These are phyloP conservation scores for Ctenosaura bakeri DNA, from an alignment of 2,797 vertebrate species.

Conservation along the genomic window DNA sequence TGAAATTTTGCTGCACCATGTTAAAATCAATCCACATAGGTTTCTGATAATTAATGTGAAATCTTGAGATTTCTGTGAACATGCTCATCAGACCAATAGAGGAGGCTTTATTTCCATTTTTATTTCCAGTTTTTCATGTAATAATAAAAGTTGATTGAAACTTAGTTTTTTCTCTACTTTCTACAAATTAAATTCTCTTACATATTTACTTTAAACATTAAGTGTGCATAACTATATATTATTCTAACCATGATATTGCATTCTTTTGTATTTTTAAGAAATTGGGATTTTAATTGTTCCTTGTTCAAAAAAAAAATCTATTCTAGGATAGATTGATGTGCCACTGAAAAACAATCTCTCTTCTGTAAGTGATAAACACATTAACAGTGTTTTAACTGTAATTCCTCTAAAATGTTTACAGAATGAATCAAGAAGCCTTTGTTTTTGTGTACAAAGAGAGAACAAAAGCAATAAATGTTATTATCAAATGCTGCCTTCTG, in stretches of 20 bases:
- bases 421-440: neutral
- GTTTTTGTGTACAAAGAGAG: neutral
- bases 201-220: neutral
- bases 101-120: neutral
- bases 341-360: neutral
- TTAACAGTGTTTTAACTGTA: neutral
- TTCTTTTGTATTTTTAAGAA: neutral
- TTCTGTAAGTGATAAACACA: neutral
- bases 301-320: neutral
- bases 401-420: neutral
- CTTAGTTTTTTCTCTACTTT: neutral
- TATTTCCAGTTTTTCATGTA: neutral
- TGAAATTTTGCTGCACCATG: neutral
- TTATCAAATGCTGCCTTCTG: neutral
- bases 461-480: neutral
- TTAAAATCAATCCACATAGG: neutral
- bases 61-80: neutral
- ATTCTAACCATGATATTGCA: neutral
- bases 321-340: neutral
- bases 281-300: no score
- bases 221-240: neutral
- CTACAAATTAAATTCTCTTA: neutral
- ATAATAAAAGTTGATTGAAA: neutral
- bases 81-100: neutral
- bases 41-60: neutral